Evolutionary conservation across 2,113 vertebrate species (phyloP).

Genomic region (Vulpes lagopus): DNA sequence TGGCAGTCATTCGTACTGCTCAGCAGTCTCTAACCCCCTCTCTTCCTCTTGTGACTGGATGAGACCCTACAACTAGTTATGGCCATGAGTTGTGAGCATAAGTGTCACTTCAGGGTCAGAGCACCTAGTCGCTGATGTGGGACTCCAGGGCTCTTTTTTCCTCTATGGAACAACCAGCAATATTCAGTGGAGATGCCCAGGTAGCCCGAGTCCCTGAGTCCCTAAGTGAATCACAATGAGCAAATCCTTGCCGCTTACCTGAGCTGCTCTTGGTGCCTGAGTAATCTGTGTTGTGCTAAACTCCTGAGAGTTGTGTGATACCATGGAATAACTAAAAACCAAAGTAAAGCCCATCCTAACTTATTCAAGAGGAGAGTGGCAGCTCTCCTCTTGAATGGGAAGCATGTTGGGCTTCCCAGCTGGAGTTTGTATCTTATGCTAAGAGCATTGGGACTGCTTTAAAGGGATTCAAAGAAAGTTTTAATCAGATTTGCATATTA

Average conservation of each 20-base stretch:
- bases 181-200: background rate
- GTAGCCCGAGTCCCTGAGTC: background rate
- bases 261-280: background rate
- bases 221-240: background rate
- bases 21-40: fast-evolving
- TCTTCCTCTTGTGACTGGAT: background rate
- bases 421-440: background rate
- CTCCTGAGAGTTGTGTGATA: background rate
- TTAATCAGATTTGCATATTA: background rate
- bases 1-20: fast-evolving
- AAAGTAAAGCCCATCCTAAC: background rate
- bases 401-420: too few species aligned
- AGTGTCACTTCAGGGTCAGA: background rate
- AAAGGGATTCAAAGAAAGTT: background rate
- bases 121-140: background rate
- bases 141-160: background rate
- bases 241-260: background rate
- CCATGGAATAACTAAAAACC: background rate
- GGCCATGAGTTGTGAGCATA: background rate
- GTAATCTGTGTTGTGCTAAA: background rate
- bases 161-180: background rate
- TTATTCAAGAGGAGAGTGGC: background rate
- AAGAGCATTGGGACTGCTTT: background rate
- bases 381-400: too few species aligned
- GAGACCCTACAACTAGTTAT: background rate